These are phyloP conservation scores for Tachystola acroxantha DNA, from an alignment of 2,888 invertebrate genomes.

Conservation along the genomic window DNA sequence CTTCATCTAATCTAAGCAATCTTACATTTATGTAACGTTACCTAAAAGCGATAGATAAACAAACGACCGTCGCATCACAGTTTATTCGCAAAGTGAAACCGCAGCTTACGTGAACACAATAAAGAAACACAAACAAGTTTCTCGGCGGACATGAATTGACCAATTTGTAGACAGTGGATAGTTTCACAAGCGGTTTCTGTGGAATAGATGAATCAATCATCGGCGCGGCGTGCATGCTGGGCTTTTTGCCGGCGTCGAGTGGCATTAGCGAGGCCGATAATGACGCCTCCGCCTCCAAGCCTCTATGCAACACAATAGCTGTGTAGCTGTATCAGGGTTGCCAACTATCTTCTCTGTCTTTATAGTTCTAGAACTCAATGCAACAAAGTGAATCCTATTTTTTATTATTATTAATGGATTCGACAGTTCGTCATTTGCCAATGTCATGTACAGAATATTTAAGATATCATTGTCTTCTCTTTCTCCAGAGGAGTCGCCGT, in stretches of 20 bases:
- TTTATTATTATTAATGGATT: no score
- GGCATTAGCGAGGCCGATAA: conserved; percentile 51
- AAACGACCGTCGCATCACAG: conserved; percentile 31
- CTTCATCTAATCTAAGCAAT: no score
- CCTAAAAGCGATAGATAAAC: conserved; percentile 33
- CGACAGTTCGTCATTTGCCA: no score
- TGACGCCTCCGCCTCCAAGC: conserved; percentile 45
- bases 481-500: no score
- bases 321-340: conserved; percentile 37
- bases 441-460: no score
- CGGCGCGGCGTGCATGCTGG: conserved; percentile 33
- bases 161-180: conserved; percentile 57
- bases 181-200: conserved; percentile 51
- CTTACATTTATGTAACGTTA: no score
- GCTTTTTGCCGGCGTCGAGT: conserved; percentile 40
- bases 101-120: conserved; percentile 40
- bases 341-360: no score
- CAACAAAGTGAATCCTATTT: no score
- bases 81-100: conserved; percentile 41
- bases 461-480: no score
- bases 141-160: conserved; percentile 49
- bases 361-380: no score
- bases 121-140: conserved; percentile 51
- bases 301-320: conserved; percentile 43
- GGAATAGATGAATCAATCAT: conserved; percentile 64